Evolutionary conservation across 2,113 vertebrate genomes (phyloP).

Genomic region (Bambusicola thoracicus): DNA sequence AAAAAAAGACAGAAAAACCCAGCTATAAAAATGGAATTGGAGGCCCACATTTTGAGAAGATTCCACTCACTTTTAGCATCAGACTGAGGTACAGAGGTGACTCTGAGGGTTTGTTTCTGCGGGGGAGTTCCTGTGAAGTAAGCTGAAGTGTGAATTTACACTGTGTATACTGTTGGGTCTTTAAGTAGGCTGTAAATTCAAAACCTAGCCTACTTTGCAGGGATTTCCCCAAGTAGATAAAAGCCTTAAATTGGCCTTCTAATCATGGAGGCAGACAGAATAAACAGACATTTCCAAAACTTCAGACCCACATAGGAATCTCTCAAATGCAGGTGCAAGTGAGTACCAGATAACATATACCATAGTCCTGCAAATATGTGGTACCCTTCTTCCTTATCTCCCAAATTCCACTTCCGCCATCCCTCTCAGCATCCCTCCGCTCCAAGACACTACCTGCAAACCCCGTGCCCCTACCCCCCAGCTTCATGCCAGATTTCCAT

Average conservation of each 20-base stretch:
- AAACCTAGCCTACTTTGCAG: slow-evolving; percentile 44
- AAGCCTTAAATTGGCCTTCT: slow-evolving; percentile 35
- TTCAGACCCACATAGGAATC: slow-evolving; percentile 2
- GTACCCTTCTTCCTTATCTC: background rate
- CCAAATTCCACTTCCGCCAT: background rate
- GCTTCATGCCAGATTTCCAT: background rate
- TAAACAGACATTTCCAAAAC: slow-evolving; percentile 40
- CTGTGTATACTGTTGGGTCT: slow-evolving; percentile 51
- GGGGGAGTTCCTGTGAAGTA: slow-evolving; percentile 66
- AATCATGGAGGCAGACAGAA: slow-evolving; percentile 46
- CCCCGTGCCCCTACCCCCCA: background rate
- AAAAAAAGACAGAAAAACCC: slow-evolving; percentile 49
- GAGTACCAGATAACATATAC: background rate
- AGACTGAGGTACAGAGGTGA: slow-evolving; percentile 72
- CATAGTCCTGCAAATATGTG: background rate
- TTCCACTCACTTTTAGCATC: slow-evolving; percentile 65
- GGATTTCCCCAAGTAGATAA: slow-evolving; percentile 62
- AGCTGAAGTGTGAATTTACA: slow-evolving; percentile 68
- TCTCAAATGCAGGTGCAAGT: background rate
- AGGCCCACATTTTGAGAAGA: slow-evolving; percentile 54
- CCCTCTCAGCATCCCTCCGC: background rate
- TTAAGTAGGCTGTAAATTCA: slow-evolving; percentile 66
- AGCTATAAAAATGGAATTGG: slow-evolving; percentile 50
- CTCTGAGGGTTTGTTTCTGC: slow-evolving; percentile 69
- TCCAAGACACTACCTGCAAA: background rate